Percentiles rank a stretch among this genome's conserved stretches.
Evolutionary conservation across 2,797 vertebrate genomes (phyloP).

Genomic region (Macropodus opercularis): DNA sequence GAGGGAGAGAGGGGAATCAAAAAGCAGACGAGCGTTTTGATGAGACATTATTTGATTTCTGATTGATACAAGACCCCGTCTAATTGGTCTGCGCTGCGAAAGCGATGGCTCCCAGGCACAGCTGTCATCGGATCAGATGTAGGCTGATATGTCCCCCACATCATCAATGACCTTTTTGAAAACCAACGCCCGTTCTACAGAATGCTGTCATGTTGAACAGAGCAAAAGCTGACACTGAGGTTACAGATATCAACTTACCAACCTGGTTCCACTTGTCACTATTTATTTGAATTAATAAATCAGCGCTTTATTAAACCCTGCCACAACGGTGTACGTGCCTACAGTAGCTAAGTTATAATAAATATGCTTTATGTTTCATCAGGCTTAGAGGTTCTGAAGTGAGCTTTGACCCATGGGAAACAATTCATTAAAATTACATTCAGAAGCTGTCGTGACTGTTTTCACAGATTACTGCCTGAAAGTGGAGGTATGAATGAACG

Average conservation of each 20-base stretch:
- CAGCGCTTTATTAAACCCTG: conserved; percentile 36
- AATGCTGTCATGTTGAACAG: conserved; percentile 60
- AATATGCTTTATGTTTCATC: conserved; percentile 13
- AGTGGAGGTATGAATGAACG: not conserved
- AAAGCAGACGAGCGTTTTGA: conserved; percentile 68
- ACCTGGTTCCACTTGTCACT: conserved; percentile 47
- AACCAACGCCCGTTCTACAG: conserved; percentile 51
- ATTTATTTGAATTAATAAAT: conserved; percentile 40
- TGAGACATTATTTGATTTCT: conserved; percentile 78
- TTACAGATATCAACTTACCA: conserved; percentile 46
- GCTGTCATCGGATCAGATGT: conserved; percentile 70
- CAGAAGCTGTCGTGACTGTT: not conserved
- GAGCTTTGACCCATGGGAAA: not conserved
- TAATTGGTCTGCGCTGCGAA: conserved; percentile 74
- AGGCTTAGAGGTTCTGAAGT: not conserved
- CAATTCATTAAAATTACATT: not conserved
- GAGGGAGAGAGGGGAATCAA: conserved; percentile 49
- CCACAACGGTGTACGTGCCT: conserved; percentile 25
- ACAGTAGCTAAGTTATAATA: conserved; percentile 9
- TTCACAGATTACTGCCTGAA: not conserved
- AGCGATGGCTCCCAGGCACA: conserved; percentile 68
- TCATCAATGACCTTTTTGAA: conserved; percentile 75
- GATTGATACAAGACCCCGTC: conserved; percentile 73
- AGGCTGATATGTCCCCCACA: conserved; percentile 59
- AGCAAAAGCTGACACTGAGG: conserved; percentile 32